Evolutionary conservation across 2,888 invertebrate genomes (phyloP).

Genomic region (Chironomus riparius): DNA sequence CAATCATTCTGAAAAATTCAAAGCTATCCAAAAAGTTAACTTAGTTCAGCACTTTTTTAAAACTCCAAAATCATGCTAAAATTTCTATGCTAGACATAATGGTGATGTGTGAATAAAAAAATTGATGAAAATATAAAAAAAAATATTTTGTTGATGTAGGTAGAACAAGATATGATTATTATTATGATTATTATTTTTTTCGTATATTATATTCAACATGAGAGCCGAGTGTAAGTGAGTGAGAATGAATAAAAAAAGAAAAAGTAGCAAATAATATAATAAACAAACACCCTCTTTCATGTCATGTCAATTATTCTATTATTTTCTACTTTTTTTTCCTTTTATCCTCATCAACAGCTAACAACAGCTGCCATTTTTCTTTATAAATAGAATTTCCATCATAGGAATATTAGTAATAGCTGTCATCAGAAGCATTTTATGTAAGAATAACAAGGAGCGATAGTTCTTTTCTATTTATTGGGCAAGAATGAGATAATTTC

Average conservation of each 20-base stretch:
- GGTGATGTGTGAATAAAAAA: not conserved
- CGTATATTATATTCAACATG: not conserved
- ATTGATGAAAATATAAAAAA: too few species aligned
- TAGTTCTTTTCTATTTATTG: not conserved
- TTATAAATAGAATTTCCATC: not conserved
- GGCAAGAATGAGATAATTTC: slow-evolving; percentile 18
- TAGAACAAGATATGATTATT: not conserved
- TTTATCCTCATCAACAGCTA: not conserved
- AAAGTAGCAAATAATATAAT: slow-evolving; percentile 24
- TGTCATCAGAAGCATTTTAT: not conserved
- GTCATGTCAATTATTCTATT: slow-evolving; percentile 23
- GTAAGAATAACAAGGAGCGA: too few species aligned
- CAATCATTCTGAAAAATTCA: too few species aligned
- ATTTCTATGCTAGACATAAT: not conserved
- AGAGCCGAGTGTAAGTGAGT: not conserved
- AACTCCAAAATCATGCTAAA: too few species aligned
- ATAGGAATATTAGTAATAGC: not conserved
- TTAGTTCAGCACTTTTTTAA: too few species aligned
- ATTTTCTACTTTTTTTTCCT: not conserved
- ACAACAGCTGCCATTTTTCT: slow-evolving; percentile 21
- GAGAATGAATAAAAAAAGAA: not conserved
- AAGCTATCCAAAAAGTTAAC: too few species aligned
- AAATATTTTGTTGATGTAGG: not conserved
- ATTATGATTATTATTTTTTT: not conserved
- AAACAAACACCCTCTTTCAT: slow-evolving; percentile 25